Conservation (phyloP, 2,888 invertebrate species). For the Clostera curtula region DNA sequence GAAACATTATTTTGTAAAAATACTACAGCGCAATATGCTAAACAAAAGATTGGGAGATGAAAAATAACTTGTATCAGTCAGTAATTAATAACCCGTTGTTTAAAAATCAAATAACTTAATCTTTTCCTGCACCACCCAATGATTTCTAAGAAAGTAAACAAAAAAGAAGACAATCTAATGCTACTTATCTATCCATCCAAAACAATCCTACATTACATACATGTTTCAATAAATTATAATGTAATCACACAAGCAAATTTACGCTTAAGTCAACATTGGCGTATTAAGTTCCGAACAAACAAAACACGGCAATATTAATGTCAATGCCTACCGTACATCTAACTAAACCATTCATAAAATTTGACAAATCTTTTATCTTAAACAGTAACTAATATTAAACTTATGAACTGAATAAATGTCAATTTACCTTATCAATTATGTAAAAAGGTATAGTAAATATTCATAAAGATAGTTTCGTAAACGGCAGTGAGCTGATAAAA, state of each 20-base stretch:
- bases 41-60: not conserved
- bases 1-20: not conserved
- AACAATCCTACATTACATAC: not conserved
- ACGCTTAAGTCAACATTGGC: conserved; percentile 34
- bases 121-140: no score
- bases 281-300: conserved; percentile 34
- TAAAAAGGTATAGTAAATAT: no score
- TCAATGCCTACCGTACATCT: not conserved
- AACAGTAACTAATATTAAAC: no score
- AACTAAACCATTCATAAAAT: conserved; percentile 6
- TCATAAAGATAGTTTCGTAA: no score
- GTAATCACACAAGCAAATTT: conserved; percentile 6
- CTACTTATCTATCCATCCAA: not conserved
- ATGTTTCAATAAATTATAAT: conserved; percentile 10
- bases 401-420: no score
- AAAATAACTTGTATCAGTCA: conserved; percentile 13
- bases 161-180: no score
- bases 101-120: no score
- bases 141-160: no score
- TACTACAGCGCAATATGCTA: not conserved
- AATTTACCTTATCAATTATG: no score
- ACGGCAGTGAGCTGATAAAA: no score
- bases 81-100: no score
- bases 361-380: not conserved
- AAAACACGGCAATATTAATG: conserved; percentile 41